Evolutionary conservation across 2,888 invertebrate genomes (phyloP), one percentile per base, ranked within the genome.

Genomic region (Cosmia pyralina): DNA sequence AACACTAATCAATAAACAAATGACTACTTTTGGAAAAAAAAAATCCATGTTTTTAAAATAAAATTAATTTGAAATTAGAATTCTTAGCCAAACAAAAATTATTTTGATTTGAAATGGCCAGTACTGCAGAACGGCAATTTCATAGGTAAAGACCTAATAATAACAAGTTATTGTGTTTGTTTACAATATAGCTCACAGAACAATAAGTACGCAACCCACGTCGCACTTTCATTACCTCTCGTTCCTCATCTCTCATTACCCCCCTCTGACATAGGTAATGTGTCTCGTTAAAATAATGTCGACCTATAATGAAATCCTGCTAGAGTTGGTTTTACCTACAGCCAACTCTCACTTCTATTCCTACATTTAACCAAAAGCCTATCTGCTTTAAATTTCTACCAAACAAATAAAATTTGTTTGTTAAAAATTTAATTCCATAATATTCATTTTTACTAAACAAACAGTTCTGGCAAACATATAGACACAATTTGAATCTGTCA

Each of bases 231-330:
- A 75, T 72, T 58, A 55, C 46, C 15, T 8, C 3, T 2, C 34
- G 13, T 17, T 52, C 13, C 65, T 59, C 69, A 41, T 59, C 22
- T 46, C 34, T 80, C 63, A 72, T 83, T 53, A 64, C 69, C 22
- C 53, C 81, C 75, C 71, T 62, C 60, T 63, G 70, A 66, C 68
- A 58, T 52, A n/a, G n/a, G n/a, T n/a, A n/a, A n/a, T 46, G 11
- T 41, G 58, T n/a, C 13, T 46, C 28, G 22, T 65, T 57, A 53
- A 48, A 50, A 15, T 64, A 34, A 46, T 28, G 17, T 2, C 2
- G 44, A 19, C n/a, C 3, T 75, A 0, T 34, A 11, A 53, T 50
- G 22, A 69, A 50, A 50, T 41, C 15, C n/a, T 22, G 34, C 15
- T 22, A 1, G 4, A 28, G 28, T 22, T 44, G 7, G 17, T n/a